phyloP scores from a whole-genome alignment of 2,888 invertebrate genomes.

The Thymelicus sylvestris region DNA sequence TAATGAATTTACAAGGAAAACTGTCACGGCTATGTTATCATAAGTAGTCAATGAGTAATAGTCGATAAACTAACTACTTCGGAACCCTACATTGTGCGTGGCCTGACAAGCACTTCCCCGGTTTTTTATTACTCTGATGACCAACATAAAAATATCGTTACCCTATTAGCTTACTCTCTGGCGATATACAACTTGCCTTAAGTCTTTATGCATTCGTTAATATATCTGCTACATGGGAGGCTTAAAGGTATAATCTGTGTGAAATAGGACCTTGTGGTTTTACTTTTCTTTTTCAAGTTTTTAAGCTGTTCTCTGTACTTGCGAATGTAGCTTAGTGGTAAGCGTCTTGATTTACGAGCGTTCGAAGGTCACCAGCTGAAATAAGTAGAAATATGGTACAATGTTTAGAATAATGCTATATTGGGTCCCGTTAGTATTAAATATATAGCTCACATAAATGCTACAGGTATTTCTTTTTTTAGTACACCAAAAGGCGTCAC shows the following conservation, averaged over 20 bases:
- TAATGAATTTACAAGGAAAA: too few species aligned
- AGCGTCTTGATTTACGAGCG: conserved; percentile 3
- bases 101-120: too few species aligned
- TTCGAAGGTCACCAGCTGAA: background rate
- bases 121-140: background rate
- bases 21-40: too few species aligned
- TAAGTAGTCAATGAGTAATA: too few species aligned
- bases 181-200: background rate
- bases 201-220: conserved; percentile 14
- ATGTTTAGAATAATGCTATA: too few species aligned
- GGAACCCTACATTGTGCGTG: too few species aligned
- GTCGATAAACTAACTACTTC: too few species aligned
- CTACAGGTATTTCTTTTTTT: too few species aligned
- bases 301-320: conserved; percentile 25
- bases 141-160: background rate
- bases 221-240: conserved; percentile 28
- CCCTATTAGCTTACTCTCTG: background rate
- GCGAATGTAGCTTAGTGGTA: conserved; percentile 18
- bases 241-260: conserved; percentile 27
- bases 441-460: too few species aligned
- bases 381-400: background rate
- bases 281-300: conserved; percentile 1
- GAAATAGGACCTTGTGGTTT: conserved; percentile 28
- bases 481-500: too few species aligned
- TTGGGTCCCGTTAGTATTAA: too few species aligned